Base-by-base conservation (phyloP, 2,888 invertebrate species). In the Himalopsyche tibetana region DNA sequence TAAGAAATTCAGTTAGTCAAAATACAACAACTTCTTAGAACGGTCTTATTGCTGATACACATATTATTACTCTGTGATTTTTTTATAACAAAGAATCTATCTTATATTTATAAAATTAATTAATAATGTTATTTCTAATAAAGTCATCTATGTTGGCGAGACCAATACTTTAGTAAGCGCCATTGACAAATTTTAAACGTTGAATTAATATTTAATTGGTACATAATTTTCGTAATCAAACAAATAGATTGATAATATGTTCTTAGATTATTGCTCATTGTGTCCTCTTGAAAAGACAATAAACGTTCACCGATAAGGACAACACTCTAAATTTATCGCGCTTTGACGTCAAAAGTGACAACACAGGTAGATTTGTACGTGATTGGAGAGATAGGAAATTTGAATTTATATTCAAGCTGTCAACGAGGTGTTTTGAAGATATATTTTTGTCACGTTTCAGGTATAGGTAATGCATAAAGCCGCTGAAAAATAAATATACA, bases 361-460 rank as follows among this genome's bases (percentile, higher is more conserved):
- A 74, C 36, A 74, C 12, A 74, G 74, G 36, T 36, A 74, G 9
- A 36, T 38, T 5, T 12, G 36, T 74, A 74, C 74, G 74, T 74
- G 74, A 36, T 36, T 74, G 74, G 74, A 36, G 74, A 74, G 28
- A 38, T 74, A 28, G 74, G 74, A 74, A 74, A 74, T 74, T 36
- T 28, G 74, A 74, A 74, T 15, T 36, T 38, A 74, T 74, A 74
- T 74, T 36, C 28, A 15, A 74, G 12, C 36, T 36, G 74, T 74
- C 36, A 74, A 38, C 36, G 74, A 74, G 11, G 15, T 36, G 36
- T 74, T 74, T 36, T 36, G 15, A 36, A 38, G 38, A 74, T 36
- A 36, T 74, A 36, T 19, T 45, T 45, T 15, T 51, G 51, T 51
- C 51, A 51, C 15, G 15, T 51, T 51, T 51, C 5, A 15, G 51